Percentiles rank a stretch among this genome's conserved stretches.
Evolutionary conservation across 1,140 invertebrate genomes (phyloP).

Genomic region (Neodiprion virginianus): DNA sequence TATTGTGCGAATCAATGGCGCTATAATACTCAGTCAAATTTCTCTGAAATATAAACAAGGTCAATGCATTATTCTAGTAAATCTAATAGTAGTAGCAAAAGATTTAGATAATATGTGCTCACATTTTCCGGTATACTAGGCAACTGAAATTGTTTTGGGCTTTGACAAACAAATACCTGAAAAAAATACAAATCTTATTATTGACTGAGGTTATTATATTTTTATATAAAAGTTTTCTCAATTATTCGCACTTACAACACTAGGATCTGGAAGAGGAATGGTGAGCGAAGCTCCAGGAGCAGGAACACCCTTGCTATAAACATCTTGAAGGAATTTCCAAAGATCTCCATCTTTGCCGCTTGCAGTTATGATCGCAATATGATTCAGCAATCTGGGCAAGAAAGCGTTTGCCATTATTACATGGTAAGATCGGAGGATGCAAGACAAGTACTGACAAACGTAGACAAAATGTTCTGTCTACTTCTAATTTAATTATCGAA

Average conservation of each 20-base stretch:
- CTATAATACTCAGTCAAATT: constrained; percentile 97
- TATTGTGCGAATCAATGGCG: constrained; percentile 88
- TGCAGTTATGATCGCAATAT: constrained; percentile 67
- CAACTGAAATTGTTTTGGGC: constrained; percentile 80
- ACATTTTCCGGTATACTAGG: constrained; percentile 96
- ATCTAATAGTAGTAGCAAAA: no score
- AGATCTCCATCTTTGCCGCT: constrained; percentile 61
- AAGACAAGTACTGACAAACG: background rate
- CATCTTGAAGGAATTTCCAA: constrained; percentile 70
- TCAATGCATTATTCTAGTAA: background rate
- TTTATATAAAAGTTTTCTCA: constrained; percentile 10
- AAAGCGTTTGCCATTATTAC: background rate
- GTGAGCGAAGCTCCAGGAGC: constrained; percentile 54
- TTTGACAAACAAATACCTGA: constrained; percentile 78
- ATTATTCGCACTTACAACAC: constrained; percentile 43
- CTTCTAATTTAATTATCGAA: background rate
- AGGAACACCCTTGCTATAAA: constrained; percentile 69
- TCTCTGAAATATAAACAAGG: constrained; percentile 71
- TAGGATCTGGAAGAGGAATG: constrained; percentile 54
- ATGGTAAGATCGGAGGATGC: background rate
- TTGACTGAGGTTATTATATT: background rate
- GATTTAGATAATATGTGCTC: constrained; percentile 59
- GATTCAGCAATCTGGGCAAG: constrained; percentile 63
- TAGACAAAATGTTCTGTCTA: background rate
- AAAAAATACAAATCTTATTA: constrained; percentile 45